A percentile compares a stretch with the other conserved stretches of the same genome.
Conservation (phyloP, 2,888 invertebrate species). For the Thymelicus acteon region DNA sequence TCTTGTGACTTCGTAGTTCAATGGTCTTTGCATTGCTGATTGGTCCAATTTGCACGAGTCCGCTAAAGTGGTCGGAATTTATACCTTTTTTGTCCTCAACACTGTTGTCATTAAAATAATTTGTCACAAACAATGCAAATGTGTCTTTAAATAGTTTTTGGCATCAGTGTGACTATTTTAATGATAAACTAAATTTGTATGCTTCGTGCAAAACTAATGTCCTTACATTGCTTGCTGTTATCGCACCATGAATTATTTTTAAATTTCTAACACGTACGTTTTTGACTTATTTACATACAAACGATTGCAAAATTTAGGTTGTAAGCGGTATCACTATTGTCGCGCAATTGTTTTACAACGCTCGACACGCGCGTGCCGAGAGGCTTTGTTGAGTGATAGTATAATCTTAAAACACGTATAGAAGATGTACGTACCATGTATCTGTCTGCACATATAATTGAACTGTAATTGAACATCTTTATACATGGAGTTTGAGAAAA, state of each 20-base stretch:
- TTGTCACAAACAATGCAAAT: not conserved
- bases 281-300: conserved; percentile 12
- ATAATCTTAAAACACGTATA: not conserved
- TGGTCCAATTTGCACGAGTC: conserved; percentile 18
- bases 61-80: conserved; percentile 23
- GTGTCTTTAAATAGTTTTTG: not conserved
- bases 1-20: conserved; percentile 17
- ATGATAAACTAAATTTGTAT: not conserved
- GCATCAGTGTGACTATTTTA: not conserved
- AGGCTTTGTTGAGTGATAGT: conserved; percentile 12
- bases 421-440: not conserved
- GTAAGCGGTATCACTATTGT: conserved; percentile 15
- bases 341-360: conserved; percentile 22
- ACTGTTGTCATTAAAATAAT: not conserved
- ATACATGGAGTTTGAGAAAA: no score
- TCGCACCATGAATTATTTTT: not conserved
- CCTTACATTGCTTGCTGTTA: not conserved
- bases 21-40: conserved; percentile 26
- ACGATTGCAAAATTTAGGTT: conserved; percentile 7
- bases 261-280: conserved; percentile 11
- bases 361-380: conserved; percentile 20
- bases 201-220: not conserved
- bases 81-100: conserved; percentile 9
- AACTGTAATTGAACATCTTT: no score
- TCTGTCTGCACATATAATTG: no score